phyloP scores from a whole-genome alignment of 2,888 invertebrate species.

The Mythimna albipuncta region DNA sequence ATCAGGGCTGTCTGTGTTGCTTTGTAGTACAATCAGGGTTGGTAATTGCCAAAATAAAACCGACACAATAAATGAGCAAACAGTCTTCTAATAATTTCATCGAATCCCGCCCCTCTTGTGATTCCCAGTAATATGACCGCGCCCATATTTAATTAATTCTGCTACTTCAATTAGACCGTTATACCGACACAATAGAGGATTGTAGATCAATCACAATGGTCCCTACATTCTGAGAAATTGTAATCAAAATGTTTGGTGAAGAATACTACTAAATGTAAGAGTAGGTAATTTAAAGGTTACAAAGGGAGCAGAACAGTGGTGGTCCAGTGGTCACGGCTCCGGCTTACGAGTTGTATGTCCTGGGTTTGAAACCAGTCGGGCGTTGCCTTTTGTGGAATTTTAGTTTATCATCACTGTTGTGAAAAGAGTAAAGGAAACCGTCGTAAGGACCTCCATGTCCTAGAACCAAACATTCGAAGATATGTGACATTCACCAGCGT shows the following conservation, averaged over 20 bases:
- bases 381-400: too few species aligned
- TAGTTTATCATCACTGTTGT: too few species aligned
- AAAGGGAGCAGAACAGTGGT: too few species aligned
- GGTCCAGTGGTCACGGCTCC: too few species aligned
- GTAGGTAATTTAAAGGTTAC: not conserved
- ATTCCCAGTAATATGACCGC: not conserved
- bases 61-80: too few species aligned
- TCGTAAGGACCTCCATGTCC: too few species aligned
- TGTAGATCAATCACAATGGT: constrained; percentile 13
- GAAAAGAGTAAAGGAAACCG: too few species aligned
- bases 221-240: constrained; percentile 6
- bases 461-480: too few species aligned
- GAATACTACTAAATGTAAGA: not conserved
- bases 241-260: constrained; percentile 12
- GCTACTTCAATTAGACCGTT: constrained; percentile 4
- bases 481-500: too few species aligned
- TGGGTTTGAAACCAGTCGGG: too few species aligned
- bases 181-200: constrained; percentile 20
- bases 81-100: not conserved
- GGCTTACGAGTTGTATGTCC: not conserved
- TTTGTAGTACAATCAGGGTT: not conserved
- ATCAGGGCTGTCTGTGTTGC: not conserved
- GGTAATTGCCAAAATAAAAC: not conserved
- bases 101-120: not conserved
- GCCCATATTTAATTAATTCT: constrained; percentile 10